Conservation (phyloP, 2,113 vertebrate species). For the Sander lucioperca region DNA sequence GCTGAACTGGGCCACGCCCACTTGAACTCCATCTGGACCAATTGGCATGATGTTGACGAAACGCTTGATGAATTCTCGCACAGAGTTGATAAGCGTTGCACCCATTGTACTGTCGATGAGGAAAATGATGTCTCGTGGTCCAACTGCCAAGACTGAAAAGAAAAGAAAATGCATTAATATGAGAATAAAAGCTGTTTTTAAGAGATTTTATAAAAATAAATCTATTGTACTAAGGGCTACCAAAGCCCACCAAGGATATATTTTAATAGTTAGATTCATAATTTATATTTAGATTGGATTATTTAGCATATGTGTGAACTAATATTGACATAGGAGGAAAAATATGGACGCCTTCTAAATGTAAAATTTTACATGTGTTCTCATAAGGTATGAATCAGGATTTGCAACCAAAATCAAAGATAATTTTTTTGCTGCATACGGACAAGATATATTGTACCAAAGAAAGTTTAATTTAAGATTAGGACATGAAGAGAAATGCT, state of each 20-base stretch:
- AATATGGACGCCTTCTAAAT: not conserved
- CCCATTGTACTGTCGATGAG: conserved; percentile 93
- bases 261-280: not conserved
- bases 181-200: not conserved
- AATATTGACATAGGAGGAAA: not conserved
- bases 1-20: conserved; percentile 90
- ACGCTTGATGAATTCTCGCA: conserved; percentile 88
- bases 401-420: not conserved
- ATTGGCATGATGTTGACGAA: conserved; percentile 90
- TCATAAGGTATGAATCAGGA: not conserved
- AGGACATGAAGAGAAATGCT: not conserved
- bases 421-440: not conserved
- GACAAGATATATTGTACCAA: not conserved
- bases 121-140: conserved; percentile 95
- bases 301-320: not conserved
- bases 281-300: not conserved
- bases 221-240: not conserved
- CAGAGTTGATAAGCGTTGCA: conserved; percentile 73
- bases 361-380: not conserved
- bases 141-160: conserved; percentile 89
- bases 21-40: conserved; percentile 90
- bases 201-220: not conserved
- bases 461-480: not conserved
- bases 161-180: conserved; percentile 13
- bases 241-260: not conserved